A percentile compares a stretch with the other conserved stretches of the same genome.
Evolutionary conservation across 2,888 invertebrate species (phyloP).

Genomic region (Ectemnius continuus): DNA sequence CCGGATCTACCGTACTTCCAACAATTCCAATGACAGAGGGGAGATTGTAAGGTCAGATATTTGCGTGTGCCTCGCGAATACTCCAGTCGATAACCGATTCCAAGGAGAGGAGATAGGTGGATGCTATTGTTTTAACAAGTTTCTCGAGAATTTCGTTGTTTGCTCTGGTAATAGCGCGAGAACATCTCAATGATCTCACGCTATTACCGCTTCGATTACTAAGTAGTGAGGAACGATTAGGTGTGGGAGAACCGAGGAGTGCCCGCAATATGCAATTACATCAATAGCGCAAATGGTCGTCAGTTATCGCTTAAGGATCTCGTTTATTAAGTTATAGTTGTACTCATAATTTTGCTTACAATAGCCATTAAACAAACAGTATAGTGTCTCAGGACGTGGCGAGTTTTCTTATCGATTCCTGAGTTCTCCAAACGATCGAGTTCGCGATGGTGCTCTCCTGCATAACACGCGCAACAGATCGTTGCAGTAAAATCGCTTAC

Average conservation of each 20-base stretch:
- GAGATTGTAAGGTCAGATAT: no score
- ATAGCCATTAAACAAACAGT: conserved; percentile 12
- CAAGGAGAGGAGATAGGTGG: no score
- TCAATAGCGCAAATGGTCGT: conserved; percentile 18
- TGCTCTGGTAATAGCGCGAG: background rate
- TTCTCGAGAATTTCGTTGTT: no score
- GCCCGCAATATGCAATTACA: conserved; percentile 20
- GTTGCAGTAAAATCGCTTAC: background rate
- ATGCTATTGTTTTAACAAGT: no score
- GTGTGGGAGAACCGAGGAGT: background rate
- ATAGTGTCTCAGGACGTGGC: conserved; percentile 17
- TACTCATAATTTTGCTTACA: conserved; percentile 10
- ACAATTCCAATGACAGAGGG: no score
- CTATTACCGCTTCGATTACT: conserved; percentile 4
- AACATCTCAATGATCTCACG: background rate
- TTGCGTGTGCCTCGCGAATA: no score
- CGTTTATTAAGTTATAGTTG: conserved; percentile 31
- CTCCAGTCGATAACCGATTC: no score
- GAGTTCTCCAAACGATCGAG: conserved; percentile 7
- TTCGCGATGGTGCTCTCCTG: conserved; percentile 13
- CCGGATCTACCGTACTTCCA: no score
- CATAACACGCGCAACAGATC: background rate
- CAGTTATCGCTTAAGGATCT: conserved; percentile 31
- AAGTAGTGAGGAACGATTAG: background rate
- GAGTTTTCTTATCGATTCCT: conserved; percentile 10